These are phyloP conservation scores for Drosophila melanica DNA, from an alignment of 1,140 invertebrate species.

Conservation along the genomic window DNA sequence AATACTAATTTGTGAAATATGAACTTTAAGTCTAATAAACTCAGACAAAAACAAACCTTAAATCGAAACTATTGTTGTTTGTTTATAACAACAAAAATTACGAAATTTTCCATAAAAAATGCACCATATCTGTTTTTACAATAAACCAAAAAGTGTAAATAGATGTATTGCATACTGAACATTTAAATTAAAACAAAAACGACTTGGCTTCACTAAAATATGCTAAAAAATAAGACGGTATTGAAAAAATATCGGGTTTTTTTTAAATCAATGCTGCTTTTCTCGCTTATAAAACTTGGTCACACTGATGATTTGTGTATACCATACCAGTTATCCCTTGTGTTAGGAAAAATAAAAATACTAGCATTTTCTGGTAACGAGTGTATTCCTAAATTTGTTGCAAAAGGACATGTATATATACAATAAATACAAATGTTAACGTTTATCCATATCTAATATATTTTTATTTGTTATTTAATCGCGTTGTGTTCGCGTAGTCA, in stretches of 20 bases:
- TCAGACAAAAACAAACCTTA: too few relatives aligned
- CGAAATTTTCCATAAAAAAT: too few relatives aligned
- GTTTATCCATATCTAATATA: neutral
- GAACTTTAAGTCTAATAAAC: too few relatives aligned
- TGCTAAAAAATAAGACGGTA: neutral
- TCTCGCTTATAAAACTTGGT: conserved; percentile 2
- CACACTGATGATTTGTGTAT: conserved; percentile 40
- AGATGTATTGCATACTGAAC: neutral
- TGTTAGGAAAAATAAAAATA: conserved; percentile 26
- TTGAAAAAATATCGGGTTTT: neutral
- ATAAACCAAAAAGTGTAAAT: too few relatives aligned
- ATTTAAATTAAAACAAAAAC: neutral
- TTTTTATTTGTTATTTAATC: neutral
- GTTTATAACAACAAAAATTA: too few relatives aligned
- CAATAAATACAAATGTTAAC: neutral
- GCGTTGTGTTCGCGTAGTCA: neutral
- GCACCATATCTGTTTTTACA: too few relatives aligned
- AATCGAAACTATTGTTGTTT: too few relatives aligned
- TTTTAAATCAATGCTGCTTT: neutral
- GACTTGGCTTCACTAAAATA: conserved; percentile 1
- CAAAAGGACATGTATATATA: neutral
- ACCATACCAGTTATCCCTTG: conserved; percentile 31
- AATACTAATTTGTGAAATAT: too few relatives aligned
- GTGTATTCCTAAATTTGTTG: conserved; percentile 1
- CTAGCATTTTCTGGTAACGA: conserved; percentile 24